A percentile compares a stretch with the other conserved stretches of the same genome.
phyloP scores from a whole-genome alignment of 2,113 vertebrate genomes.

The Casuarius casuarius region DNA sequence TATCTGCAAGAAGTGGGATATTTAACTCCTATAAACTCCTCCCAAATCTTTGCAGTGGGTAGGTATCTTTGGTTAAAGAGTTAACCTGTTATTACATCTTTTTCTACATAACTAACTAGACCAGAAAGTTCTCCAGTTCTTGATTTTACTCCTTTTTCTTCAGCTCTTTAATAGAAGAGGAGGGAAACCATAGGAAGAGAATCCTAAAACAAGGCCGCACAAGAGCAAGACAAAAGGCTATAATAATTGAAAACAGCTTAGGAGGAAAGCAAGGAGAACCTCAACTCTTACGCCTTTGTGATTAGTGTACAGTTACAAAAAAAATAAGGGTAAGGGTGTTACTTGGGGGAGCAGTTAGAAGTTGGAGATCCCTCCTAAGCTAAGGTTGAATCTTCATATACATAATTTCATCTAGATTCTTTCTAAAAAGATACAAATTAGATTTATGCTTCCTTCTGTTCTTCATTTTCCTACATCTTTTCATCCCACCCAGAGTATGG shows the following conservation, averaged over 20 bases:
- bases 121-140: too few relatives aligned
- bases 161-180: not conserved
- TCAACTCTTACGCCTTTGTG: not conserved
- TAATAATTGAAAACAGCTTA: not conserved
- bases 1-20: rapidly evolving
- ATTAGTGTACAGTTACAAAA: not conserved
- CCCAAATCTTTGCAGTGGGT: rapidly evolving
- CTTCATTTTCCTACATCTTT: not conserved
- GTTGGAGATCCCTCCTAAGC: not conserved
- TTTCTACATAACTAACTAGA: not conserved
- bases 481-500: not conserved
- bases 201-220: not conserved
- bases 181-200: not conserved
- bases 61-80: not conserved
- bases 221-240: not conserved
- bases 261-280: not conserved
- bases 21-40: too few relatives aligned
- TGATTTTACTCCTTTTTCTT: not conserved
- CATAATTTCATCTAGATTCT: not conserved
- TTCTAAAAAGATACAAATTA: not conserved
- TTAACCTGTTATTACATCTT: rapidly evolving
- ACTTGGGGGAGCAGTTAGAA: not conserved
- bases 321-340: too few relatives aligned
- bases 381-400: not conserved
- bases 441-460: not conserved